phyloP scores from a whole-genome alignment of 2,888 invertebrate species.

The Rhaphigaster nebulosa region DNA sequence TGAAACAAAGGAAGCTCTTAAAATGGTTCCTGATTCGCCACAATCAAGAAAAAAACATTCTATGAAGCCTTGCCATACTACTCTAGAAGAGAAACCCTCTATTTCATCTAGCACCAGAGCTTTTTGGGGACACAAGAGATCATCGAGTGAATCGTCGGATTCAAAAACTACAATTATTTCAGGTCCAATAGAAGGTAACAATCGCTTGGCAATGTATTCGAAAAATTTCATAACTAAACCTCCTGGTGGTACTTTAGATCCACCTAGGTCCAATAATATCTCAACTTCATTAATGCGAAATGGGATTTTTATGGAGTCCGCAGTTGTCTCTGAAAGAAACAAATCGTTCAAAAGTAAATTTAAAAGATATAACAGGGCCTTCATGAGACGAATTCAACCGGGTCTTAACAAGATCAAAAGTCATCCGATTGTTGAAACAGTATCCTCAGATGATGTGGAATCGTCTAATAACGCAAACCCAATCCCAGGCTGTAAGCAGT shows the following conservation, averaged over 20 bases:
- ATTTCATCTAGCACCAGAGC: neutral
- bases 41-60: neutral
- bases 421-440: neutral
- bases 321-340: neutral
- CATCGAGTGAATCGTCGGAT: neutral
- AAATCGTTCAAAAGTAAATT: neutral
- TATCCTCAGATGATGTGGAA: neutral
- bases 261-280: neutral
- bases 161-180: neutral
- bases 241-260: neutral
- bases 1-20: neutral
- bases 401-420: neutral
- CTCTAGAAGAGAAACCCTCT: neutral
- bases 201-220: neutral
- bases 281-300: neutral
- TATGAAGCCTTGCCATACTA: neutral
- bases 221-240: neutral
- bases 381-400: neutral
- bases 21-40: neutral
- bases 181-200: neutral
- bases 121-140: neutral
- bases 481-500: too few relatives aligned
- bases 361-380: neutral
- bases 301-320: neutral
- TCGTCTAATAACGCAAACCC: neutral